Base-by-base conservation (phyloP, 2,113 vertebrate genomes). In the Crotalus helleri region DNA sequence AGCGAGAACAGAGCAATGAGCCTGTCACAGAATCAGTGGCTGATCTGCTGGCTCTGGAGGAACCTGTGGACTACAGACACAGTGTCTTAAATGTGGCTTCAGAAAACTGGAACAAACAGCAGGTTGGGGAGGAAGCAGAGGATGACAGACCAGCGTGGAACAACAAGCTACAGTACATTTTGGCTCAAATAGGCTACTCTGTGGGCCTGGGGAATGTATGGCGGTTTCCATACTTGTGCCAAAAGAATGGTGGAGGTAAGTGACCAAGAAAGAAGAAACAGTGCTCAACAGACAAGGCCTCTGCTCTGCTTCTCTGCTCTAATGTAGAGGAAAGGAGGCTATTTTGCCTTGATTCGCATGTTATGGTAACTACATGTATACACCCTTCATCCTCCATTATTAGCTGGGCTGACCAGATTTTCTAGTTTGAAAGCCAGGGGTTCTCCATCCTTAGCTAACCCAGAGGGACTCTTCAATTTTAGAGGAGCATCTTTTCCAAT, bases 241-340 rank as follows among this genome's bases (percentile, higher is more conserved):
- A 99, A 98, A 99, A 99, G 97, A 99, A 99, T 0, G 99, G 99
- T 94, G 99, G 99, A 97, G 99, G 99, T 99, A 97, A 97, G 98
- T 90, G 17, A 5, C 0, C 85, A 53, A 46, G 21, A 46, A 12
- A 19, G 44, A 81, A 51, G 53, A 64, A 6, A 26, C 11, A 53
- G 15, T 90, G 29, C 21, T 51, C 33, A 29, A n/a, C 2, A n/a
- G 44, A 49, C 29, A 33, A 89, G 3, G 12, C 33, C 58, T 49
- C 10, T 74, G 33, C 39, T 39, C 44, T 92, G 85, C 91, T 64
- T 92, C 53, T 29, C 33, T 92, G 17, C 3, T 69, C 11, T 44
- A 44, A 29, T 46, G 6, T 55, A 92, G n/a, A 92, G 11, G 58
- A 54, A 64, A 21, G 26, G 54, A 91, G 23, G 54, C 29, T n/a